Evolutionary conservation across 2,888 invertebrate species (phyloP), one percentile per base, ranked within the genome.

Genomic region (Schrankia costaestrigalis): DNA sequence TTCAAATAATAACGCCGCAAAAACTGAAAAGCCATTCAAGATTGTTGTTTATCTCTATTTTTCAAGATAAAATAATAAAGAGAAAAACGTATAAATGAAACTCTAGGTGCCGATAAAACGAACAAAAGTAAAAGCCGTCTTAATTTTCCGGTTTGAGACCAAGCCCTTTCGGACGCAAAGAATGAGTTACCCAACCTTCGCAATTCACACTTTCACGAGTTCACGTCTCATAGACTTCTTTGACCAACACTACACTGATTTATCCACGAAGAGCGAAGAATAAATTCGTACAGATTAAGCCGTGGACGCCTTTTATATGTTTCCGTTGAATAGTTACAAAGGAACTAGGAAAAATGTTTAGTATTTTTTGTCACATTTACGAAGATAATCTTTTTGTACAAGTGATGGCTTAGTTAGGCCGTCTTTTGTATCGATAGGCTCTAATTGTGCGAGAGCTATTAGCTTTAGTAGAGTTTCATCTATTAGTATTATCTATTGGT

Each of bases 131-230:
- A 68, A 67, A 63, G 65, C 56, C 56, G 60, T 63, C 73, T 78
- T 82, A 82, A 82, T 82, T 82, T 81, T 82, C 82, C 82, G 82
- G 81, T 74, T 71, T 70, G 66, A 44, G 53, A 47, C 34, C 45
- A 47, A 54, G 50, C 39, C 57, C 53, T 60, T 63, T 63, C 39
- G 51, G 60, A 44, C 43, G 39, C 22, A 37, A 58, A 59, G 59
- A 67, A 62, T 56, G 55, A 47, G 49, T 10, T 42, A 3, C 34
- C 28, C 40, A 23, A 46, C 46, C 57, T 63, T 64, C 61, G 58
- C 52, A 51, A 60, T 63, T 63, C 61, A 62, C 66, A 63, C 65
- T 69, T 62, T 56, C 51, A 43, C 50, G 37, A 56, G 55, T 57
- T 49, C 53, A 60, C 63, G 56, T 51, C 58, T 47, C 63, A 52